A percentile compares a stretch with the other conserved stretches of the same genome.
These are phyloP conservation scores for Sinhomidia bicolor DNA, from an alignment of 2,888 invertebrate genomes.

Conservation along the genomic window DNA sequence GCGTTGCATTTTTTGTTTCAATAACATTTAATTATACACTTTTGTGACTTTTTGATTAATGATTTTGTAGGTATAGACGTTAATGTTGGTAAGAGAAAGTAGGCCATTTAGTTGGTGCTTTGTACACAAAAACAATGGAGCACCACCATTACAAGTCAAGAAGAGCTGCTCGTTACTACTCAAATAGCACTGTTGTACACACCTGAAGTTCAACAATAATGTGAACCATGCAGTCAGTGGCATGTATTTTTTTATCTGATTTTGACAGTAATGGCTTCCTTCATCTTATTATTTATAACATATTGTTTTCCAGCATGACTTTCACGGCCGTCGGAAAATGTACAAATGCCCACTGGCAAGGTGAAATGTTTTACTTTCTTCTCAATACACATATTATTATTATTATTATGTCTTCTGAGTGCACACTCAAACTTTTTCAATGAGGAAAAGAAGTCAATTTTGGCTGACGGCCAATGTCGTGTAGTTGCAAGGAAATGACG, in stretches of 20 bases:
- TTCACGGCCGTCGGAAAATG: too few species aligned
- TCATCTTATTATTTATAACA: neutral
- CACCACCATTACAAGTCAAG: too few species aligned
- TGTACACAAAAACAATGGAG: too few species aligned
- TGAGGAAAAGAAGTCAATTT: neutral
- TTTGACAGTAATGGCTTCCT: neutral
- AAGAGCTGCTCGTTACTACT: too few species aligned
- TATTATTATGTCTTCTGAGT: too few species aligned
- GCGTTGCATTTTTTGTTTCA: neutral
- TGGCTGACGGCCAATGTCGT: too few species aligned
- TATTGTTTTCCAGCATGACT: neutral
- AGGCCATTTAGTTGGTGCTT: neutral
- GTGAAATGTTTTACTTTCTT: too few species aligned
- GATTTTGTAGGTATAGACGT: neutral
- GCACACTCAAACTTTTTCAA: neutral
- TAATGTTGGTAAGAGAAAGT: neutral
- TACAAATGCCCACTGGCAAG: too few species aligned
- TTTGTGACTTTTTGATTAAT: neutral
- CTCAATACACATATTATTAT: too few species aligned
- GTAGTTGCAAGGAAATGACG: too few species aligned
- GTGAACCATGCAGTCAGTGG: neutral
- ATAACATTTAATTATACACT: neutral
- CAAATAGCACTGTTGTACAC: too few species aligned
- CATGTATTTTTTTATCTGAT: neutral
- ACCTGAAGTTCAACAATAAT: too few species aligned